Evolutionary conservation across 2,113 vertebrate species (phyloP).

Genomic region (Oreochromis spilurus): DNA sequence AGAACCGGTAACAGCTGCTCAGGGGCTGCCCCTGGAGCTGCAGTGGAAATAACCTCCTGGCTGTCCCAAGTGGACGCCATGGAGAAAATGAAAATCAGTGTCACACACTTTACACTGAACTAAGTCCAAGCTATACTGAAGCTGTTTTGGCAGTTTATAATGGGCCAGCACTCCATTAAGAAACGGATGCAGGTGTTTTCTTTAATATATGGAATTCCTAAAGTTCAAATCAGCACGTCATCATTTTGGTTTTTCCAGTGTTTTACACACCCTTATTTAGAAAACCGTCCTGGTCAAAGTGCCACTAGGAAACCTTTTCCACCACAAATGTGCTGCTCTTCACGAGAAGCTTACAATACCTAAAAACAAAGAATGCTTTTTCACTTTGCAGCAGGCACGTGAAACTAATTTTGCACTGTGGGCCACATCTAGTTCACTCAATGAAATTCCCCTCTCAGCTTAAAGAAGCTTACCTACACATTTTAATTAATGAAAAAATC

Average conservation of each 20-base stretch:
- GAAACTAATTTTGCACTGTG: neutral
- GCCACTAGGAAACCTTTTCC: neutral
- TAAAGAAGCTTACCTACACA: neutral
- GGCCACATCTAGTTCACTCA: neutral
- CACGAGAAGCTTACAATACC: neutral
- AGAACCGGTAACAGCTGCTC: slow-evolving; percentile 46
- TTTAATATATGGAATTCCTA: slow-evolving; percentile 35
- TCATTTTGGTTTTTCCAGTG: neutral
- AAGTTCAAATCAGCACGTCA: neutral
- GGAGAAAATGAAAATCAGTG: slow-evolving; percentile 4
- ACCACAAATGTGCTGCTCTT: neutral
- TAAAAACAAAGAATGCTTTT: neutral
- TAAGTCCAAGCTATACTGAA: slow-evolving; percentile 1
- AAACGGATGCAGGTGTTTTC: slow-evolving; percentile 13
- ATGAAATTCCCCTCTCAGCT: neutral
- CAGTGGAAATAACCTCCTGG: slow-evolving; percentile 13
- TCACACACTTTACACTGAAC: slow-evolving; percentile 4
- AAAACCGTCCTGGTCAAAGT: neutral
- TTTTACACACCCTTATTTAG: neutral
- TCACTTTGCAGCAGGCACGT: neutral
- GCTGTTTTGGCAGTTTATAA: slow-evolving; percentile 32
- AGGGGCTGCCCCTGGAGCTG: slow-evolving; percentile 15
- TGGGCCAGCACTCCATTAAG: slow-evolving; percentile 17
- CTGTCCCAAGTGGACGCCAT: neutral
- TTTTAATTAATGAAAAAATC: neutral